Evolutionary conservation across 2,888 invertebrate species (phyloP).

Genomic region (Agonopterix arenella): DNA sequence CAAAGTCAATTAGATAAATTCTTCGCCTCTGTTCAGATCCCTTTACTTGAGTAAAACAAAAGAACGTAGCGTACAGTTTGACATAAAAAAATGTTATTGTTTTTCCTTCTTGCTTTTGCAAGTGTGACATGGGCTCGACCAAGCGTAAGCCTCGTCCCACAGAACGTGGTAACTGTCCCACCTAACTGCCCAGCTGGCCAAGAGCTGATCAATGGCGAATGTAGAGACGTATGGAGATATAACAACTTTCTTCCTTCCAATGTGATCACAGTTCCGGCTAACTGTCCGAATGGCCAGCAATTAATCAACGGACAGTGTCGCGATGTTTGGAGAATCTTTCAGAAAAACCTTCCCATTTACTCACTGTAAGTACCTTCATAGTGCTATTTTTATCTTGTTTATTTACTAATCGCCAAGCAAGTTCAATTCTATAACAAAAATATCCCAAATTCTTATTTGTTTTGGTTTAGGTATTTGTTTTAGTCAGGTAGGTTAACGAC

Average conservation of each 20-base stretch:
- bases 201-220: conserved; percentile 13
- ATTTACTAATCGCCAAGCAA: too few species aligned
- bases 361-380: not conserved
- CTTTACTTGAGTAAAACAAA: too few species aligned
- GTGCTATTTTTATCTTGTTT: too few species aligned
- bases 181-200: conserved; percentile 15
- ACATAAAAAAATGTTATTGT: too few species aligned
- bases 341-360: not conserved
- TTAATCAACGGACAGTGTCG: conserved; percentile 14
- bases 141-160: not conserved
- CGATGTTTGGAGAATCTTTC: conserved; percentile 7
- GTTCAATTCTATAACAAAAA: too few species aligned
- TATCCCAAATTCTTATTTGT: too few species aligned
- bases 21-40: too few species aligned
- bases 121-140: not conserved
- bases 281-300: conserved; percentile 13
- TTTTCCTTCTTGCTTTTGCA: too few species aligned
- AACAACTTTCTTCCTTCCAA: not conserved
- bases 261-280: conserved; percentile 8
- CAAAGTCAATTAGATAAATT: too few species aligned
- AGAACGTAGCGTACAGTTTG: too few species aligned
- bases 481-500: too few species aligned
- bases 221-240: conserved; percentile 12
- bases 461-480: too few species aligned
- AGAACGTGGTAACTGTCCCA: conserved; percentile 10